Evolutionary conservation across 2,888 invertebrate genomes (phyloP), one percentile per base, ranked within the genome.

Genomic region (Xestia xanthographa): DNA sequence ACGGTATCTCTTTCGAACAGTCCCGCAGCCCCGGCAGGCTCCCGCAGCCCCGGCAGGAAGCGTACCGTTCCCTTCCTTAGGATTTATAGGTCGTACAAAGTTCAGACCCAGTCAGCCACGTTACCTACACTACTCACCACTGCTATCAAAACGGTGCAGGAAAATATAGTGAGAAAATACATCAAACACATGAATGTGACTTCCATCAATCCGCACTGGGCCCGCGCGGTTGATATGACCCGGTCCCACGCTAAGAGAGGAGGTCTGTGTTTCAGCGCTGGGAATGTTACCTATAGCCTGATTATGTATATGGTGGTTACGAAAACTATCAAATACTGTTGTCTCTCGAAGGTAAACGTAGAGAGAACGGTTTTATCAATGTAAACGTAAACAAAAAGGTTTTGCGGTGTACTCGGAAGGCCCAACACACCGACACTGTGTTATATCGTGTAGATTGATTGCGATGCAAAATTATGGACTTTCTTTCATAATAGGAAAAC

Each of bases 401-500:
- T 22, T 26, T 34, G 68, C n/a, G 34, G n/a, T 68, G 14, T 53
- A 29, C n/a, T 65, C 26, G 20, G 20, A 66, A 56, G 20, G 41
- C 50, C 14, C 29, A 34, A 48, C 48, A 68, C 58, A 72, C 5
- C n/a, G 22, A 48, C 65, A 84, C 80, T 22, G 83, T 74, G 63
- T 71, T 45, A 1, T 26, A 43, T 34, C 9, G 75, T 78, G 70
- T 38, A 26, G 2, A 58, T 22, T 68, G 45, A 67, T 56, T 9
- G 62, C 62, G 11, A 34, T 56, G 48, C n/a, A 50, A 82, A 84
- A 65, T 56, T 56, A 43, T 60, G 41, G n/a, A 83, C 83, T 83
- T 83, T 83, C 82, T 80, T 82, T 70, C 72, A 38, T 67, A 65
- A 53, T 43, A 60, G 85, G 70, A 81, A 82, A 75, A 80, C 75